Evolutionary conservation across 1,140 invertebrate species (phyloP).

Genomic region (Drosophila tani): DNA sequence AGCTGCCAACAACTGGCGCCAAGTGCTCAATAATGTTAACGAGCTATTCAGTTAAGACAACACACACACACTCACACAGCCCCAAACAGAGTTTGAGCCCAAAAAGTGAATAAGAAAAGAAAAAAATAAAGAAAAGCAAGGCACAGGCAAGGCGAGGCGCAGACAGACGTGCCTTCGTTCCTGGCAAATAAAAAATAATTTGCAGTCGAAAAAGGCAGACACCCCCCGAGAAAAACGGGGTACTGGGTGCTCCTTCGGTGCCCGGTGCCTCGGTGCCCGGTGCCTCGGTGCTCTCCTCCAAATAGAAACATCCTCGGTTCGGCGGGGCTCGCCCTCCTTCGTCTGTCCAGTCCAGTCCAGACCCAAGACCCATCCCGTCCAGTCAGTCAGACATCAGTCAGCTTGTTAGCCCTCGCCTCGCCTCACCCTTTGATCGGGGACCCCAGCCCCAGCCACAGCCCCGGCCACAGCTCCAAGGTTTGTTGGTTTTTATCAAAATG

Average conservation of each 20-base stretch:
- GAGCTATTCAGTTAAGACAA: constrained; percentile 84
- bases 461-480: constrained; percentile 13
- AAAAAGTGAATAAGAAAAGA: constrained; percentile 31
- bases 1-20: constrained; percentile 84
- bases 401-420: constrained; percentile 67
- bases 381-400: constrained; percentile 70
- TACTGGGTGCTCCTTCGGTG: constrained; percentile 1
- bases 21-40: constrained; percentile 85
- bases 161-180: constrained; percentile 71
- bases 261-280: too few relatives aligned
- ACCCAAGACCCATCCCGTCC: constrained; percentile 31
- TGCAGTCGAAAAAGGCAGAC: constrained; percentile 76
- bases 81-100: constrained; percentile 1
- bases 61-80: constrained; percentile 52
- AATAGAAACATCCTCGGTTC: constrained; percentile 77
- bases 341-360: constrained; percentile 8
- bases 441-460: background rate
- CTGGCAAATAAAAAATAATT: constrained; percentile 82
- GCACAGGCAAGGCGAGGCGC: constrained; percentile 43
- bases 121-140: constrained; percentile 21
- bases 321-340: constrained; percentile 27
- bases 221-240: constrained; percentile 12
- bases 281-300: constrained; percentile 44
- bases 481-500: constrained; percentile 81
- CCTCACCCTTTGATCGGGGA: constrained; percentile 19